phyloP scores from a whole-genome alignment of 2,113 vertebrate genomes.

The Sturnus vulgaris region DNA sequence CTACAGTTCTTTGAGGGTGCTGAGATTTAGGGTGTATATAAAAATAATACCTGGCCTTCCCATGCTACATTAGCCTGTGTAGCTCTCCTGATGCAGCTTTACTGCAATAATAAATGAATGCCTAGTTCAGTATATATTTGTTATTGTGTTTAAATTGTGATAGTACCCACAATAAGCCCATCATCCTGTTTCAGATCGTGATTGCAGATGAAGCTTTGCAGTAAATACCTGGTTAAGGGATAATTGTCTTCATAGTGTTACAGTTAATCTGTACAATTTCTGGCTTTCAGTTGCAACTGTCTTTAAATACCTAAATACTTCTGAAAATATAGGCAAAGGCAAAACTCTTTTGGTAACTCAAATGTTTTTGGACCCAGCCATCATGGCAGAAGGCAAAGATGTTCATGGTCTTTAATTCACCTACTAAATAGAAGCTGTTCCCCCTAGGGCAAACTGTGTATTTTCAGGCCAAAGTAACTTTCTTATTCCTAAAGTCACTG shows the following conservation, averaged over 20 bases:
- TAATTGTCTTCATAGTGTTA: neutral
- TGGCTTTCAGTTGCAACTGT: neutral
- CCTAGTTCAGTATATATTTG: neutral
- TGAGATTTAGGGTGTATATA: neutral
- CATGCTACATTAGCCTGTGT: neutral
- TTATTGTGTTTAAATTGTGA: neutral
- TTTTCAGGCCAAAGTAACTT: neutral
- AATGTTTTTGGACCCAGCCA: neutral
- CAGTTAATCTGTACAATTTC: neutral
- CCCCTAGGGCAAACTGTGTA: neutral
- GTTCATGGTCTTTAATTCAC: neutral
- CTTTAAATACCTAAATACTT: neutral
- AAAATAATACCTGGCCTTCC: neutral
- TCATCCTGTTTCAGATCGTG: neutral
- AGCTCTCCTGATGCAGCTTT: neutral
- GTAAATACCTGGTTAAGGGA: neutral
- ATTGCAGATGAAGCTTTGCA: neutral
- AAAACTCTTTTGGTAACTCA: neutral
- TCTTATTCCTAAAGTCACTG: neutral
- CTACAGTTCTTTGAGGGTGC: neutral
- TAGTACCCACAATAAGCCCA: neutral
- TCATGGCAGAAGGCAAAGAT: neutral
- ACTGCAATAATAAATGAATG: neutral
- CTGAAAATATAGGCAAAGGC: neutral
- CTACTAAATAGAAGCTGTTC: neutral